Base-by-base conservation (phyloP, 2,113 vertebrate species). In the Spilogale gracilis region DNA sequence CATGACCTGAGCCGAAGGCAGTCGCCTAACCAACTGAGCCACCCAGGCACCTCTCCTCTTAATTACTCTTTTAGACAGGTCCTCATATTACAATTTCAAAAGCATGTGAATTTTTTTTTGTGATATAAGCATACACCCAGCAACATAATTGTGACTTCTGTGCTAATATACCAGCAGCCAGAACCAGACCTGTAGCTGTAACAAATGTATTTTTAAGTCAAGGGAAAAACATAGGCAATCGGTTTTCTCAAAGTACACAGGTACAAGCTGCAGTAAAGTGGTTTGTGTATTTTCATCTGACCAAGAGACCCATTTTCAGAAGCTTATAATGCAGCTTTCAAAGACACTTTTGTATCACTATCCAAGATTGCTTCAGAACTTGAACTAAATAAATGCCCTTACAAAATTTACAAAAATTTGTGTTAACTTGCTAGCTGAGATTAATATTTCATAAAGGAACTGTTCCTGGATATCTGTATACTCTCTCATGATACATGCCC, bases 341-440 rank as follows among this genome's bases (percentile, higher is more conserved):
- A 95, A 97, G 80, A 89, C 9, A 92, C 27, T 73, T 89, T 85
- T 87, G 17, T 23, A 82, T 63, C 27, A 97, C 67, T 93, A 73
- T 38, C n/a, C 43, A 89, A 92, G 9, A 78, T 0, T 69, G 20
- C 23, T 83, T 92, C 45, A 90, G 48, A 81, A 94, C 32, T 48
- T 94, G 17, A 90, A 84, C 48, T 73, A 92, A 87, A 96, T 78
- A 71, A 65, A 61, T 76, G 65, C 67, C 30, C 71, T 67, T 95
- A 74, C 60, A 96, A 94, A 94, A 89, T 13, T 25, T 61, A 32
- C 52, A 92, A 81, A 90, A 85, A 32, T 30, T 45, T 78, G 14
- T 84, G 48, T 73, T 78, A 85, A 87, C 16, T 69, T 74, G 38
- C n/a, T 73, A 71, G 23, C 73, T 13, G 78, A 32, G 10, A 78